A percentile compares a stretch with the other conserved stretches of the same genome.
These are phyloP conservation scores for Sepiola atlantica DNA, from an alignment of 2,888 invertebrate genomes.

Conservation along the genomic window DNA sequence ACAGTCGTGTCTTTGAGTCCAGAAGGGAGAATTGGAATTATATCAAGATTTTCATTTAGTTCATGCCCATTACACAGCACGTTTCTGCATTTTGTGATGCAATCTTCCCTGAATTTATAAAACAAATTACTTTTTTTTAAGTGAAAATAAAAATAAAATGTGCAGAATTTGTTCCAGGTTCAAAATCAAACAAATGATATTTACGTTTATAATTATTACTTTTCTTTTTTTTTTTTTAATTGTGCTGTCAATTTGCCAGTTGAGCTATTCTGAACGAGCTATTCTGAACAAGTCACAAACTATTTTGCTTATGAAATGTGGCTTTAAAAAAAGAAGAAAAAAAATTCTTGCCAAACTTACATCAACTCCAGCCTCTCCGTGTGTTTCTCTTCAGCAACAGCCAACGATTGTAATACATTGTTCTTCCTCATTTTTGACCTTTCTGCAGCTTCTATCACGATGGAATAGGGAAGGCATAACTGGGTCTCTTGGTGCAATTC, in stretches of 20 bases:
- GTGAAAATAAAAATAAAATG: too few relatives aligned
- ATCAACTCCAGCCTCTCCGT: conserved; percentile 58
- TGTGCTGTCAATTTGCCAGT: too few relatives aligned
- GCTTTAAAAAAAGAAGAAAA: too few relatives aligned
- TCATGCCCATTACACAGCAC: conserved; percentile 61
- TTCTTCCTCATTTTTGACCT: conserved; percentile 55
- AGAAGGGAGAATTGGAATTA: conserved; percentile 64
- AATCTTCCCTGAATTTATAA: conserved; percentile 55
- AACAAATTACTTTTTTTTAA: too few relatives aligned
- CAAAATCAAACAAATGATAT: too few relatives aligned
- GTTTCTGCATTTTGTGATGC: conserved; percentile 58
- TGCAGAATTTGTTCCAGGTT: too few relatives aligned
- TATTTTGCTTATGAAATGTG: too few relatives aligned
- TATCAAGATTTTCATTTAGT: conserved; percentile 64
- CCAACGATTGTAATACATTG: conserved; percentile 52
- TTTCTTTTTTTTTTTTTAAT: too few relatives aligned
- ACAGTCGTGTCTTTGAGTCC: conserved; percentile 60
- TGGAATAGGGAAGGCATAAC: conserved; percentile 62
- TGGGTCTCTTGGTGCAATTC: conserved; percentile 51
- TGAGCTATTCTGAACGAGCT: too few relatives aligned
- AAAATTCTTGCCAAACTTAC: conserved; percentile 57
- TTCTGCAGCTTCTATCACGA: conserved; percentile 61
- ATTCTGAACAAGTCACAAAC: too few relatives aligned
- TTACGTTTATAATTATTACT: too few relatives aligned
- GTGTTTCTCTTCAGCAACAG: conserved; percentile 53